A percentile compares a stretch with the other conserved stretches of the same genome.
These are phyloP conservation scores for Sphinx pinastri DNA, from an alignment of 2,888 invertebrate species.

Conservation along the genomic window DNA sequence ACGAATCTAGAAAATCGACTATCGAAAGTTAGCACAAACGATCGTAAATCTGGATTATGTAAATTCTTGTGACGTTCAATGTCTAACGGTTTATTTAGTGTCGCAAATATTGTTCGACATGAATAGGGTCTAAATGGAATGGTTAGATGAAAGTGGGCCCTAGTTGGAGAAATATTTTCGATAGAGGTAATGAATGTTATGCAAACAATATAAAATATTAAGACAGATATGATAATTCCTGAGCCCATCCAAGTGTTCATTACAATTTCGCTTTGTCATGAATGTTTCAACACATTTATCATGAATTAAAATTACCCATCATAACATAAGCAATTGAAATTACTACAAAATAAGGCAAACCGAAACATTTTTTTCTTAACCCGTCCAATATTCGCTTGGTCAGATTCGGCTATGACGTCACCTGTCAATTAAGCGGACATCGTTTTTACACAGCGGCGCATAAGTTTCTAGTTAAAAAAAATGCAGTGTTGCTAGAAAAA, in stretches of 20 bases:
- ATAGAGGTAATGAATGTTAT: not conserved
- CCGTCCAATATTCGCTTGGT: not conserved
- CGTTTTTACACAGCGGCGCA: too few species aligned
- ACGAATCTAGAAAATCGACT: slow-evolving; percentile 27
- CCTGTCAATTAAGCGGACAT: too few species aligned
- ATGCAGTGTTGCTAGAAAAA: too few species aligned
- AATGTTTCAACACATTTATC: not conserved
- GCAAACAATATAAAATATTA: not conserved
- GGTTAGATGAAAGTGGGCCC: not conserved
- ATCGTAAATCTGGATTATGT: slow-evolving; percentile 21
- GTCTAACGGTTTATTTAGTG: slow-evolving; percentile 15
- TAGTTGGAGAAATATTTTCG: not conserved
- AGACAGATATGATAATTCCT: not conserved
- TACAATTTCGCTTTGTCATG: not conserved
- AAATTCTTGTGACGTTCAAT: slow-evolving; percentile 16
- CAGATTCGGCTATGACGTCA: too few species aligned
- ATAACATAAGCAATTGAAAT: not conserved
- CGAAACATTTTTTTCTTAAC: not conserved
- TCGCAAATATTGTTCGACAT: slow-evolving; percentile 2
- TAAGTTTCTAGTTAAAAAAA: too few species aligned
- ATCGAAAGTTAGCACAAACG: slow-evolving; percentile 13
- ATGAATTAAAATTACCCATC: not conserved
- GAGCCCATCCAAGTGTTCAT: not conserved
- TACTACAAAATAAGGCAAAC: not conserved
- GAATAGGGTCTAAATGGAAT: slow-evolving; percentile 11